Conservation (phyloP, 2,888 invertebrate species). For the Keiferia lycopersicella region DNA sequence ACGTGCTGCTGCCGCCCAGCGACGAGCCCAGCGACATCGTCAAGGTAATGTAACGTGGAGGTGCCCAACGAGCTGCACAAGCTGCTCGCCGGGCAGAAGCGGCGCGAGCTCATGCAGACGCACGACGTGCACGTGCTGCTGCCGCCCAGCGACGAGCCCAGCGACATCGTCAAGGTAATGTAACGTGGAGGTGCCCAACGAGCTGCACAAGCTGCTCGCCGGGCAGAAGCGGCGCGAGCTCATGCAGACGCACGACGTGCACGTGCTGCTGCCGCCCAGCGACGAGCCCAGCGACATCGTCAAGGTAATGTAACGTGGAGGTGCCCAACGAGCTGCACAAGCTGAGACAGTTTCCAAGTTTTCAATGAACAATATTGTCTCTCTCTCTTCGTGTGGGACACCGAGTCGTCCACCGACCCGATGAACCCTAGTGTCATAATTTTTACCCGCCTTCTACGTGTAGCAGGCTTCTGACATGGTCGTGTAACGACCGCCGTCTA, state of each 20-base stretch:
- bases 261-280: slow-evolving; percentile 92
- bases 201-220: too few relatives aligned
- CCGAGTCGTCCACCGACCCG: too few relatives aligned
- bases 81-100: slow-evolving; percentile 75
- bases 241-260: slow-evolving; percentile 95
- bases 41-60: slow-evolving; percentile 74
- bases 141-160: slow-evolving; percentile 90
- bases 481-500: too few relatives aligned
- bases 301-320: slow-evolving; percentile 74
- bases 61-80: background rate
- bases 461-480: too few relatives aligned
- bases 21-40: slow-evolving; percentile 92
- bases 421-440: too few relatives aligned
- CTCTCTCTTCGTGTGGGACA: too few relatives aligned
- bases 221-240: slow-evolving; percentile 91
- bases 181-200: background rate
- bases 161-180: slow-evolving; percentile 90
- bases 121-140: slow-evolving; percentile 95
- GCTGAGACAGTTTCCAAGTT: too few relatives aligned
- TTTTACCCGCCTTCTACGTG: too few relatives aligned
- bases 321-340: background rate
- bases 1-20: slow-evolving; percentile 92
- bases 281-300: slow-evolving; percentile 92
- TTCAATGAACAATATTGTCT: too few relatives aligned
- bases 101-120: slow-evolving; percentile 94